Base-by-base conservation (phyloP, 2,888 invertebrate genomes). In the Synanthedon formicaeformis region DNA sequence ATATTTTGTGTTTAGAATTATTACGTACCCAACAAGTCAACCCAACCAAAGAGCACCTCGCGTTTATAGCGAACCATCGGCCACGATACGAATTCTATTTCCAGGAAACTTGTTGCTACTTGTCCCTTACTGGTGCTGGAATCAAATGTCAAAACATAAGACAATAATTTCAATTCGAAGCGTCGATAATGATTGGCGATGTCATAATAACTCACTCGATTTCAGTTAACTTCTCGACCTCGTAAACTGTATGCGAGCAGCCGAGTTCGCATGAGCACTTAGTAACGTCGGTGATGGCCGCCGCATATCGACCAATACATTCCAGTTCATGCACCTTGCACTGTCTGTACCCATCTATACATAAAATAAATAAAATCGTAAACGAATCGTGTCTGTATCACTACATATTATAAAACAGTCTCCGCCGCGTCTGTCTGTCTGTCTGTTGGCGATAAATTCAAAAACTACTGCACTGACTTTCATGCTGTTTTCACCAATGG, bases 11-110 rank as follows among this genome's bases (percentile, higher is more conserved):
- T 34, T 8, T 34, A 34, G 2, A 34, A 8, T 34, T 34, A 34
- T 34, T 34, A 34, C 34, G 75, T 75, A 91, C 92, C 94, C 49
- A 94, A 71, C 52, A 95, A 85, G 80, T 95, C 95, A 1, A 95
- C 93, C 94, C 94, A 94, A 53, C 94, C 95, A 69, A 95, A 95
- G 48, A 93, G 88, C 14, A 94, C 94, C 73, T 94, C 94, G 40
- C 94, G 89, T 67, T 93, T 94, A 69, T 93, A 94, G 3, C 92
- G 88, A 27, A 94, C 91, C 89, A 91, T 90, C 0, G 93, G 93
- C 94, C 94, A 94, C 1, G 93, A 93, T 0, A 93, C 91, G 68
- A 93, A 94, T 71, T 92, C 90, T 1, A 89, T 81, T 69, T 91
- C 90, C 56, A 92, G 70, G 0, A 81, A 73, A 14, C 74, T 64